Base-by-base conservation (phyloP, 2,888 invertebrate species). In the Drosophila rubida region DNA sequence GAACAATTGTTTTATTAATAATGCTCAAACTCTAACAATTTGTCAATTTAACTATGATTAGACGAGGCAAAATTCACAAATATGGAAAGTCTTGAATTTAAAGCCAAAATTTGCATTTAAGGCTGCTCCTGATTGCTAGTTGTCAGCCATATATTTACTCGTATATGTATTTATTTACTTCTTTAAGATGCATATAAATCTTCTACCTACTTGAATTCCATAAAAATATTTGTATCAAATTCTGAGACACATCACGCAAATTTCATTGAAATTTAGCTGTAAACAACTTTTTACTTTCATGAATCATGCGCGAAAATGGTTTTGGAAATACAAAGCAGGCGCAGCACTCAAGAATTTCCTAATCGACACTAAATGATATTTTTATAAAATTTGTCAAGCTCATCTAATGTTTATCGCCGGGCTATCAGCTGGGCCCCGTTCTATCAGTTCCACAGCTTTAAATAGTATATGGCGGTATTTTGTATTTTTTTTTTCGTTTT, bases 381-480 rank as follows among this genome's bases (percentile, higher is more conserved):
- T 51, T 41, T 41, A 54, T 22, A 19, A 32, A 9, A 54, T 54
- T 53, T 44, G 42, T n/a, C 41, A 14, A 58, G 54, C 27, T 30
- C 44, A 54, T 42, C 57, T 57, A 57, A 41, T 13, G 22, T 57
- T 62, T 57, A 57, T 62, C 41, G 41, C 54, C 5, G 2, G 0
- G 16, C 13, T 60, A 60, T 68, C 69, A 60, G 53, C 48, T 53
- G n/a, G 46, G 48, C 11, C 63, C 23, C 16, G 54, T 11, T 39
- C 27, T 30, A 58, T 14, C 49, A 13, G 0, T 11, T 19, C 25
- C 14, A 55, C 35, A 14, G 6, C 35, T 37, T 3, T 32, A 32
- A 11, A 37, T 13, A 9, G 4, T 23, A 11, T 35, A 8, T 49
- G 32, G n/a, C 32, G 4, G 8, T 25, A 16, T 25, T 9, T 39